Base-by-base conservation (phyloP, 2,888 invertebrate genomes). In the Seira musarum region DNA sequence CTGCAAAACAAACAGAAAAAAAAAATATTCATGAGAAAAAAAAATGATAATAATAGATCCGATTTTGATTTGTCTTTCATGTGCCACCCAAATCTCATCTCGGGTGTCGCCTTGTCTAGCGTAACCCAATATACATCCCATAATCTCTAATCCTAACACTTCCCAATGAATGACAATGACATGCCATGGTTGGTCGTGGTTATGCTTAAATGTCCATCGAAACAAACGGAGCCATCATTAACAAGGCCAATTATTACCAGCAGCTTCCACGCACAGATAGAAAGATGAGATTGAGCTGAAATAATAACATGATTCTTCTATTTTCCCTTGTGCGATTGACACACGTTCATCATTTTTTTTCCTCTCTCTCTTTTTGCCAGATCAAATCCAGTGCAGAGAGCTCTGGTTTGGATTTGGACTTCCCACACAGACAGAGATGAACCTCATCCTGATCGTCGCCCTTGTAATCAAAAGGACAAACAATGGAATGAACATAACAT, bases 1-100 rank as follows among this genome's bases (percentile, higher is more conserved):
- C 86, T 86, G 83, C 46, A 82, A 83, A 72, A 73, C 30, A 76
- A 60, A 24, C 63, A 21, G 57, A 17, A 57, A 5, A 65, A 64
- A 49, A 74, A 25, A 21, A 63, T 5, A 17, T 24, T 24, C 22
- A 49, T 15, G 30, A 30, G 30, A 30, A 30, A 30, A 30, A 30
- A 30, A 5, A 30, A n/a, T n/a, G 2, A 30, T 30, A 30, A 30
- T 30, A 30, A 30, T 30, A 30, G 30, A 30, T 30, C 30, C 30
- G 30, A 30, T 30, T 30, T 30, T 30, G 30, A 30, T 30, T 30
- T 30, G 30, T 30, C 30, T n/a, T n/a, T n/a, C 30, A 30, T 30
- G 8, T 30, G 30, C 30, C 30, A 30, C 30, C n/a, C n/a, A n/a
- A n/a, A 8, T 30, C 30, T 8, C 30, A 30, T 30, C 30, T 30